A percentile compares a stretch with the other conserved stretches of the same genome.
Evolutionary conservation across 2,113 vertebrate species (phyloP).

Genomic region (Orientallactaga bullata): DNA sequence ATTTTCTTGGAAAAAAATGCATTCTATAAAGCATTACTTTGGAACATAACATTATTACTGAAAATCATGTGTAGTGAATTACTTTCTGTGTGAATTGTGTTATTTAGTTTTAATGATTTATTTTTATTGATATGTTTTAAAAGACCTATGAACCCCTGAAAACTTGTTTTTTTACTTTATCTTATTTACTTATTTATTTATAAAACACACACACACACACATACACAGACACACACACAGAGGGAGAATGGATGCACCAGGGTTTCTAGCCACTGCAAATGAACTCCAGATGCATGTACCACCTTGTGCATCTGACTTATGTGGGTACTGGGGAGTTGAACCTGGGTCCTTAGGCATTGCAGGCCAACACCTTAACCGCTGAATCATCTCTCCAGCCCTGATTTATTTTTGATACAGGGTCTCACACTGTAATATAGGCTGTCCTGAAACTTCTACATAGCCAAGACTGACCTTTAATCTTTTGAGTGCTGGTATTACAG

Average conservation of each 20-base stretch:
- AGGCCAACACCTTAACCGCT: too few species aligned
- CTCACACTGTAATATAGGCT: not conserved
- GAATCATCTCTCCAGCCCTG: not conserved
- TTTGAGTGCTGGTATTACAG: not conserved
- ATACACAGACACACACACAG: too few species aligned
- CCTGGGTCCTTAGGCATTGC: too few species aligned
- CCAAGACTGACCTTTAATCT: not conserved
- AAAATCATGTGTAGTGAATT: not conserved
- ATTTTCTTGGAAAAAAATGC: conserved; percentile 10
- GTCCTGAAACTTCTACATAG: not conserved
- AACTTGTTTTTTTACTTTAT: too few species aligned
- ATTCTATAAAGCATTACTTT: not conserved
- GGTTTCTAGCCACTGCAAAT: too few species aligned
- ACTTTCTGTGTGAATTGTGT: conserved; percentile 14
- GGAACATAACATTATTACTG: not conserved
- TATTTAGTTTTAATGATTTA: conserved; percentile 42
- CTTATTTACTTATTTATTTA: too few species aligned
- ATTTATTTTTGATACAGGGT: not conserved
- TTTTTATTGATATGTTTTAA: conserved; percentile 22
- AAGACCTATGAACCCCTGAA: not conserved
- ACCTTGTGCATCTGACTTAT: too few species aligned
- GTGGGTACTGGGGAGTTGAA: too few species aligned
- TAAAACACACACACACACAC: too few species aligned
- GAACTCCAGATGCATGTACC: too few species aligned
- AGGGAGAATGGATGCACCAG: too few species aligned